Percentiles rank a stretch among this genome's conserved stretches.
These are phyloP conservation scores for Pseudopleuronectes americanus DNA, from an alignment of 2,797 vertebrate species.

Conservation along the genomic window DNA sequence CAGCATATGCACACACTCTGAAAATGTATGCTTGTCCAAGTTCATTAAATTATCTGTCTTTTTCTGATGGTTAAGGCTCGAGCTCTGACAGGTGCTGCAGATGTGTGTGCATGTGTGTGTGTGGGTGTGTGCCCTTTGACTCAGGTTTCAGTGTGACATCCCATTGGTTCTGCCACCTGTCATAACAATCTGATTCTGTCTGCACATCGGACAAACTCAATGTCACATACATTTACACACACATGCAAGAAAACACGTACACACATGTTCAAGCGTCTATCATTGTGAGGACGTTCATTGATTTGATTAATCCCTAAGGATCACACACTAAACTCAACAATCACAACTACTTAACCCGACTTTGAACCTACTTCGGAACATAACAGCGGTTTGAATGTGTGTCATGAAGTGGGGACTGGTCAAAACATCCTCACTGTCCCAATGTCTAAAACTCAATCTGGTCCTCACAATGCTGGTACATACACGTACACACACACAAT, in stretches of 20 bases:
- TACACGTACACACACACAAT: too few relatives aligned
- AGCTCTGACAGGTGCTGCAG: conserved; percentile 56
- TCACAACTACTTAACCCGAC: background rate
- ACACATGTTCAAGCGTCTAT: background rate
- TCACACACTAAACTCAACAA: background rate
- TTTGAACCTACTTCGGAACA: background rate
- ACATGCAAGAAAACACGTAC: conserved; percentile 3
- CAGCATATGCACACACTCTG: conserved; percentile 26
- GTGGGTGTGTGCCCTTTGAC: conserved; percentile 50
- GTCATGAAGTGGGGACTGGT: too few relatives aligned
- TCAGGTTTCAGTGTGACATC: conserved; percentile 40
- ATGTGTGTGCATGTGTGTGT: conserved; percentile 19
- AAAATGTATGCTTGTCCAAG: conserved; percentile 51
- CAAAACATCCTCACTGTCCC: background rate
- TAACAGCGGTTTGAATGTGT: background rate
- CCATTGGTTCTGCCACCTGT: conserved; percentile 64
- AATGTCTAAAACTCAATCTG: background rate
- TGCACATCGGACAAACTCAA: conserved; percentile 47
- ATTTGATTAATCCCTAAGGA: background rate
- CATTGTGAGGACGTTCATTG: background rate
- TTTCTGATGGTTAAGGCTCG: conserved; percentile 36
- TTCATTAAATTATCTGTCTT: conserved; percentile 55
- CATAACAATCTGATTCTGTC: conserved; percentile 56
- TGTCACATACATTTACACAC: conserved; percentile 19
- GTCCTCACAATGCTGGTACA: too few relatives aligned